Percentiles rank a stretch among this genome's conserved stretches.
phyloP scores from a whole-genome alignment of 35 echinoderm and acorn worm species.

The Strongylocentrotus purpuratus region DNA sequence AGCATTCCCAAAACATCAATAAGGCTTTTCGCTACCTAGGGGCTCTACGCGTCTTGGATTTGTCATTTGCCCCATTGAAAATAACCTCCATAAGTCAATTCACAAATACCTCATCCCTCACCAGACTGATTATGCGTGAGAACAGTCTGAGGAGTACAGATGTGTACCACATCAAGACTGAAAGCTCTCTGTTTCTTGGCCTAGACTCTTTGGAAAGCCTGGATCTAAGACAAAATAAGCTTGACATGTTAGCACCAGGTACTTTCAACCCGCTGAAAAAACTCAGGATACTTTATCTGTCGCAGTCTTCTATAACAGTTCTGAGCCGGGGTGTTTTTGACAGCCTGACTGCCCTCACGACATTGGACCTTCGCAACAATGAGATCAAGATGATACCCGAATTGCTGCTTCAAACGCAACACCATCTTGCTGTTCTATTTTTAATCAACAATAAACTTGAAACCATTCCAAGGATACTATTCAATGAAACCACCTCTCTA shows the following conservation, averaged over 20 bases:
- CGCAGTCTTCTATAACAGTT: neutral
- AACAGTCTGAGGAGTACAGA: neutral
- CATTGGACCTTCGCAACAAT: neutral
- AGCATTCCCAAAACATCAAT: neutral
- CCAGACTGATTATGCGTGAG: neutral
- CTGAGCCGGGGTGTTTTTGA: neutral
- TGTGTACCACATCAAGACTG: neutral
- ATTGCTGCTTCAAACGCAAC: neutral
- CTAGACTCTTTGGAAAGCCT: neutral
- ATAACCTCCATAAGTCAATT: neutral
- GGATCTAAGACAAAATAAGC: neutral
- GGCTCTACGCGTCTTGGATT: neutral
- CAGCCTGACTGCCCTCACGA: neutral
- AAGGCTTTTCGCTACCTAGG: neutral
- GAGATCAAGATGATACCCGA: neutral
- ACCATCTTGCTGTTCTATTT: neutral
- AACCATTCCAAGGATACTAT: neutral
- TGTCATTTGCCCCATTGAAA: neutral
- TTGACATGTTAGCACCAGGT: neutral
- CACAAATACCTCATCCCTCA: neutral
- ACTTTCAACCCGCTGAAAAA: neutral
- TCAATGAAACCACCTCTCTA: neutral
- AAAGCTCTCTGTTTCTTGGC: neutral
- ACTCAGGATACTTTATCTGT: neutral
- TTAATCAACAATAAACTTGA: neutral